Conservation (phyloP, 2,888 invertebrate genomes). For the Scaptomyza tumidula region DNA sequence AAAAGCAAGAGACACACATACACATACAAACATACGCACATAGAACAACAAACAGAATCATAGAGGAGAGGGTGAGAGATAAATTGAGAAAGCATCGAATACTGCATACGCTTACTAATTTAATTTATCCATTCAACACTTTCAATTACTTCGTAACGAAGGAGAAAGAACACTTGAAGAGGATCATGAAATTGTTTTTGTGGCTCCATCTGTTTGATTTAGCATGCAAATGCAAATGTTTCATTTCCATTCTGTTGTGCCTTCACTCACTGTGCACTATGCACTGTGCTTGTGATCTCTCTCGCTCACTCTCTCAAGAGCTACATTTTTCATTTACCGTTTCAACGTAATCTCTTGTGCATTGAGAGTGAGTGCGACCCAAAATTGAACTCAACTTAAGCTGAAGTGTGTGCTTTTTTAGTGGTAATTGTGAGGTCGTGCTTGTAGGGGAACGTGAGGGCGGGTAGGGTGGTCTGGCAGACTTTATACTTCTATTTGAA, state of each 20-base stretch:
- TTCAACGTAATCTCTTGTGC: slow-evolving; percentile 20
- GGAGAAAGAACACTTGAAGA: not conserved
- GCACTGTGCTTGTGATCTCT: slow-evolving; percentile 36
- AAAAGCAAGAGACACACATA: slow-evolving; percentile 37
- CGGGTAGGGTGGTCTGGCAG: not conserved
- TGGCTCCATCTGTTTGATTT: not conserved
- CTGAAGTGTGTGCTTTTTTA: not conserved
- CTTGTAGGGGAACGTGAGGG: not conserved
- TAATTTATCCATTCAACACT: not conserved
- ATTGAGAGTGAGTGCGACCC: slow-evolving; percentile 10
- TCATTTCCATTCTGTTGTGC: slow-evolving; percentile 14
- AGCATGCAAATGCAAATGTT: slow-evolving; percentile 6
- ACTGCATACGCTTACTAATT: slow-evolving; percentile 19
- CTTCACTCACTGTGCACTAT: not conserved
- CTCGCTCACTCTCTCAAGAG: slow-evolving; percentile 6
- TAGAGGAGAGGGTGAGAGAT: not conserved
- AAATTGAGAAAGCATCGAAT: slow-evolving; percentile 4
- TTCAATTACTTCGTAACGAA: not conserved
- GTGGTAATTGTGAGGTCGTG: not conserved
- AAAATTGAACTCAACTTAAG: slow-evolving; percentile 11
- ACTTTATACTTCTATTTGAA: slow-evolving; percentile 69
- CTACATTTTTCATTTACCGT: not conserved
- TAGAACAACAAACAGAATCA: not conserved
- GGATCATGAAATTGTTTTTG: not conserved
- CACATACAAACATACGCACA: slow-evolving; percentile 4